Base-by-base conservation (phyloP, 2,797 vertebrate genomes). In the Poeciliopsis turneri region DNA sequence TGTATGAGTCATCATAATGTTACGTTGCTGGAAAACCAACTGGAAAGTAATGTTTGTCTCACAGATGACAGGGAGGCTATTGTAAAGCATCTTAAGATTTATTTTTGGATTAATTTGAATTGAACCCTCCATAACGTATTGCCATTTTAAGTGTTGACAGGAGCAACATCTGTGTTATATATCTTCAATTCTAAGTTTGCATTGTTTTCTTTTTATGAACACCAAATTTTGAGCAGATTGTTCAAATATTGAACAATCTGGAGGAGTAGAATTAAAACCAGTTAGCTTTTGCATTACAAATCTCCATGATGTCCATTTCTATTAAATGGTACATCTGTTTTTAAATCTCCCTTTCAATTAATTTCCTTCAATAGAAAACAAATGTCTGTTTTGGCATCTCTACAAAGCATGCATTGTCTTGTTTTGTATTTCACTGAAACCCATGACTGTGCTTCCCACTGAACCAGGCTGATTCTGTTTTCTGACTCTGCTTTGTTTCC, bases 401-500 rank as follows among this genome's bases (percentile, higher is more conserved):
- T 69, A 88, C 87, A 92, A 90, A 90, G 82, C 13, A 1, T 1
- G n/a, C 46, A 86, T 92, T 88, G 10, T 49, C 1, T 3, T 11
- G 25, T 46, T 77, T 72, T 77, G 30, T 75, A 28, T 71, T 74
- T 61, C 72, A 73, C 49, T 81, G 41, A 59, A 76, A 76, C 84
- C 71, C 82, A 79, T 86, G 87, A 78, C 87, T 85, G 30, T 82
- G 75, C 82, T 84, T 82, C 77, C 72, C 55, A 71, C 78, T 76
- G 53, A 47, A n/a, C 57, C 68, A 49, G 64, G 47, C 84, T 76
- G 53, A 76, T 79, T 55, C 64, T 77, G 51, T 81, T 25, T 92
- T 93, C 88, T 84, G 86, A 74, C 1, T 11, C 18, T 57, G 78
- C 87, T 91, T 92, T 92, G 90, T 94, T 86, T 85, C 59, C 64